These are phyloP conservation scores for Microtus californicus DNA, from an alignment of 2,797 vertebrate genomes.

Conservation along the genomic window DNA sequence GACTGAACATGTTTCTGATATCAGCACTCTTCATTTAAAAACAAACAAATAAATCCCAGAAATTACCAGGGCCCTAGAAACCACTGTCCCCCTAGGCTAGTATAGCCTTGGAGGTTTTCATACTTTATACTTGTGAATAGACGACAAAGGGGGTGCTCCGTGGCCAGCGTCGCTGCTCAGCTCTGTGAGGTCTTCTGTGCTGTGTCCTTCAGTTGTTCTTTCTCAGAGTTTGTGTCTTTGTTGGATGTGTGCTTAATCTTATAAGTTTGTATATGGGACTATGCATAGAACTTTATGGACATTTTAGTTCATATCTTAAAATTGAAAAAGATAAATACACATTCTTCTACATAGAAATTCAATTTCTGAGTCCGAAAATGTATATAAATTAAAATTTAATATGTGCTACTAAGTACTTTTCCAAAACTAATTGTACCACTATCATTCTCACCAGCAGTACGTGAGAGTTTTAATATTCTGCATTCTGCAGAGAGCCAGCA, in stretches of 20 bases:
- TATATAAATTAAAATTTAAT: conserved; percentile 24
- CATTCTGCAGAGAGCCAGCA: background rate
- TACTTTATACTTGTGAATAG: background rate
- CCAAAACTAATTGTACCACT: background rate
- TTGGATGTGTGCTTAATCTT: background rate
- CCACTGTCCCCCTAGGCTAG: background rate
- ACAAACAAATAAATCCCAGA: background rate
- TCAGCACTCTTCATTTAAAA: conserved; percentile 12
- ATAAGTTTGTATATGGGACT: conserved; percentile 10
- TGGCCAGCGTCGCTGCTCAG: background rate
- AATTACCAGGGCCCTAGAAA: background rate
- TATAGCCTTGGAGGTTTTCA: background rate
- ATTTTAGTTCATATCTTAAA: conserved; percentile 6
- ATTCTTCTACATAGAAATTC: conserved; percentile 14
- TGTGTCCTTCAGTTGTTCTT: conserved; percentile 46
- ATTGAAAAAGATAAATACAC: background rate
- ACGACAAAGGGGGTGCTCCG: background rate
- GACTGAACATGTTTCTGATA: background rate
- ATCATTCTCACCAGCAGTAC: background rate
- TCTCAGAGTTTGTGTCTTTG: conserved; percentile 11
- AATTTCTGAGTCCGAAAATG: background rate
- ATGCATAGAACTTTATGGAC: background rate
- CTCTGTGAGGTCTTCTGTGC: background rate
- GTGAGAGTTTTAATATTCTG: background rate
- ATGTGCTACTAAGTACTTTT: conserved; percentile 7